Base-by-base conservation (phyloP, 2,888 invertebrate species). In the Sclerodermus sp. region DNA sequence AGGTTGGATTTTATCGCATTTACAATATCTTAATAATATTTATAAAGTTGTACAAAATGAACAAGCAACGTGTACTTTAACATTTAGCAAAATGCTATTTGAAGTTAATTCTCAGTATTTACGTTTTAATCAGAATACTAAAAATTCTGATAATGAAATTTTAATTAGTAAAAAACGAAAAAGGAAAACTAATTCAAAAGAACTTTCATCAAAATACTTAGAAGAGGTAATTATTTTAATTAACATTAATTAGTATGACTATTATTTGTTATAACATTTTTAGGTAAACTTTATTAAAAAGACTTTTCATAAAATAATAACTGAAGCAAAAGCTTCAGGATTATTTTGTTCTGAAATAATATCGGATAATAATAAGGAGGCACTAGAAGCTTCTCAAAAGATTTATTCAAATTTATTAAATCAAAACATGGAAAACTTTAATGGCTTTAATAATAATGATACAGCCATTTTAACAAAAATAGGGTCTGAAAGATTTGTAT, bases 361-460 rank as follows among this genome's bases (percentile, higher is more conserved):
- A 10, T 51, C 44, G 13, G 74, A 76, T 58, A 71, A 77, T 53
- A 82, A 77, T 45, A 72, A 62, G 44, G 70, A 55, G 58, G 82
- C 69, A 62, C 80, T 70, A 51, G 62, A 47, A 57, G 64, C 54
- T 67, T 77, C 79, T 3, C 68, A 73, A 38, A 68, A 67, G 42
- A 79, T 80, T 66, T 82, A 79, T 65, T 67, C 66, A 38, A 65
- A 79, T 31, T 79, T 80, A 1, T 71, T 74, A 50, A 57, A 56
- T 32, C 50, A 64, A 38, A 50, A 62, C 45, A 49, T 70, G 39
- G 60, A 51, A 32, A 71, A 76, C 54, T 75, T 81, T 34, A 74
- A 79, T 58, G 90, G 89, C 29, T 83, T 82, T 6, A 90, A 89
- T 67, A 77, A 78, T 43, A 80, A 79, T 5, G 73, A 81, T 4